Conservation (phyloP, 2,888 invertebrate genomes). For the Lasioglossum morio region DNA sequence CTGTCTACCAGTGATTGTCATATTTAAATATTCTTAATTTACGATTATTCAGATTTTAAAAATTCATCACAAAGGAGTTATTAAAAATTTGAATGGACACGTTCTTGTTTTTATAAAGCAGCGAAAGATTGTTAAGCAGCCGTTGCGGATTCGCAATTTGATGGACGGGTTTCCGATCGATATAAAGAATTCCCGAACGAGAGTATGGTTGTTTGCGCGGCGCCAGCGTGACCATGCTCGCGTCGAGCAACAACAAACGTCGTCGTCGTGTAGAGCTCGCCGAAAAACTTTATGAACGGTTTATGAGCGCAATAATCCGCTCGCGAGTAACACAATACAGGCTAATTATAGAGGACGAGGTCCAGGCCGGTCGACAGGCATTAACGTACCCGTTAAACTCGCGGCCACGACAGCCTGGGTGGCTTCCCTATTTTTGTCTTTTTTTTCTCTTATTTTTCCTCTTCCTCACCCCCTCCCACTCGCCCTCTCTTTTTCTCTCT, state of each 20-base stretch:
- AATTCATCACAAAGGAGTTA: too few species aligned
- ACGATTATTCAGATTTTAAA: too few species aligned
- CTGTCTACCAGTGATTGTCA: too few species aligned
- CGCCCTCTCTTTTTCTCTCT: conserved; percentile 24
- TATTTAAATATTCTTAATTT: too few species aligned
- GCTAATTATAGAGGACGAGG: conserved; percentile 82
- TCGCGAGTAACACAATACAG: conserved; percentile 82
- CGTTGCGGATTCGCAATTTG: not conserved
- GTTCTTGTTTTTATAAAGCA: too few species aligned
- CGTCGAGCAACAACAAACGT: conserved; percentile 60
- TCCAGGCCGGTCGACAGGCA: conserved; percentile 75
- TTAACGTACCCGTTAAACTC: conserved; percentile 79
- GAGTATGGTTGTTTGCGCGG: not conserved
- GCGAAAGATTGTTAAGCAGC: not conserved
- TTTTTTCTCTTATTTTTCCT: conserved; percentile 71
- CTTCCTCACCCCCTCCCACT: conserved; percentile 39
- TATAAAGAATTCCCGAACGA: not conserved
- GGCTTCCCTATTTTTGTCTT: conserved; percentile 81
- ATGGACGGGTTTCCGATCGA: not conserved
- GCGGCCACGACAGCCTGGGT: conserved; percentile 77
- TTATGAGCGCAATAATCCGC: conserved; percentile 81
- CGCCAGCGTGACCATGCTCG: conserved; percentile 28
- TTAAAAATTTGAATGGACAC: too few species aligned
- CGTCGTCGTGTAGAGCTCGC: conserved; percentile 38
- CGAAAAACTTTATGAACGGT: conserved; percentile 79